A percentile compares a stretch with the other conserved stretches of the same genome.
Conservation (phyloP, 2,113 vertebrate genomes). For the Poeciliopsis retropinna region DNA sequence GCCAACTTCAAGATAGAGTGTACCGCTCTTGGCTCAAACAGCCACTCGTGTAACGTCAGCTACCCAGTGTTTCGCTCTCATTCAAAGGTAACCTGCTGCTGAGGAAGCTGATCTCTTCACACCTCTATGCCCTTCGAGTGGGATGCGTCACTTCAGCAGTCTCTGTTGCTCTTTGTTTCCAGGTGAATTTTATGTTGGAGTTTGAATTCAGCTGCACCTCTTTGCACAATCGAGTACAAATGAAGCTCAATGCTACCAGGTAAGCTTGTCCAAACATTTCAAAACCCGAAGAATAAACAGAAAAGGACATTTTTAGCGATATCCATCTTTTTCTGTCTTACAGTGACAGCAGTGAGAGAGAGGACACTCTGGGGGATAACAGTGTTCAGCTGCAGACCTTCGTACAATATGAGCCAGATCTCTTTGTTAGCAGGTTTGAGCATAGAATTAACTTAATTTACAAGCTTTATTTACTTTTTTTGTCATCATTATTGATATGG, state of each 20-base stretch:
- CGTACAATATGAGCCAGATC: constrained; percentile 88
- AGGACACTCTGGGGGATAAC: constrained; percentile 84
- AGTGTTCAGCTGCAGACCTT: constrained; percentile 77
- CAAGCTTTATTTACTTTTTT: background rate
- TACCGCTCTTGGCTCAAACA: constrained; percentile 70
- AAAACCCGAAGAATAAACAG: background rate
- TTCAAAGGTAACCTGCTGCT: constrained; percentile 80
- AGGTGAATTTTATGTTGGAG: constrained; percentile 91
- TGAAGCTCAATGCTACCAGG: constrained; percentile 85
- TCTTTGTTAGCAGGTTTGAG: constrained; percentile 87
- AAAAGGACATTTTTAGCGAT: background rate
- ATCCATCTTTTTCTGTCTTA: constrained; percentile 1
- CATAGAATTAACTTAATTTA: background rate
- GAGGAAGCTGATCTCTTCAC: constrained; percentile 6
- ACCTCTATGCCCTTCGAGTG: constrained; percentile 25
- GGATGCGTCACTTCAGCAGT: constrained; percentile 25
- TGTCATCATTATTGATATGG: background rate
- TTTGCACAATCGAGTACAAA: constrained; percentile 82
- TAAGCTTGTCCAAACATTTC: constrained; percentile 50
- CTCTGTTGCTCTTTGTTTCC: constrained; percentile 12
- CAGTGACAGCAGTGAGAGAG: constrained; percentile 87
- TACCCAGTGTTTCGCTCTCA: constrained; percentile 88
- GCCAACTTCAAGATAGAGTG: constrained; percentile 88
- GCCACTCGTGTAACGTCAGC: constrained; percentile 86
- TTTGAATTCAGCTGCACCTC: constrained; percentile 92